phyloP scores from a whole-genome alignment of 2,113 vertebrate genomes.

The Desmodus rotundus region DNA sequence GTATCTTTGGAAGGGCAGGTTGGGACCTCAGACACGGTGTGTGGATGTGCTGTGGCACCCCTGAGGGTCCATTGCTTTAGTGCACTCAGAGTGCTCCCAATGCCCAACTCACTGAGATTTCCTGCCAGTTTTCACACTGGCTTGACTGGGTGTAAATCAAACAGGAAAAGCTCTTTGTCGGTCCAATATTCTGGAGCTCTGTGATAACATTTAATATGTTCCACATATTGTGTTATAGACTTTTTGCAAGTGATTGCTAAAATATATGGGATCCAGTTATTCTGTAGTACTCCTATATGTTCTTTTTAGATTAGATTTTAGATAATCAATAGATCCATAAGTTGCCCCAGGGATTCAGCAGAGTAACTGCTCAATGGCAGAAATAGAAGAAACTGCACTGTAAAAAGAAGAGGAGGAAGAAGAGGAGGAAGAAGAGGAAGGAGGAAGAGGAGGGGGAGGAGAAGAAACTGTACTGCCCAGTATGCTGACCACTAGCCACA shows the following conservation, averaged over 20 bases:
- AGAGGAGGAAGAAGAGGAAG: constrained; percentile 78
- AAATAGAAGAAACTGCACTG: constrained; percentile 90
- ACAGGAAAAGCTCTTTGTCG: background rate
- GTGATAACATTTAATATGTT: background rate
- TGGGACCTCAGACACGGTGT: background rate
- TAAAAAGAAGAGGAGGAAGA: background rate
- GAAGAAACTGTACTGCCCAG: constrained; percentile 85
- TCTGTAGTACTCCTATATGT: background rate
- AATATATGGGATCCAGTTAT: background rate
- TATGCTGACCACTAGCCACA: background rate
- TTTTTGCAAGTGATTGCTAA: constrained; percentile 13
- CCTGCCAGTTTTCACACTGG: background rate
- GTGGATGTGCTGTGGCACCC: background rate
- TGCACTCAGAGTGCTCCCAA: background rate
- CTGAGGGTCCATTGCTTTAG: background rate
- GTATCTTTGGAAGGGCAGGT: background rate
- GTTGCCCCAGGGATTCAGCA: constrained; percentile 92
- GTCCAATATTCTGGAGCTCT: background rate
- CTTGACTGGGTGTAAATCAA: background rate
- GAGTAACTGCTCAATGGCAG: constrained; percentile 95
- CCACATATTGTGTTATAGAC: background rate
- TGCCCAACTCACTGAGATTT: background rate
- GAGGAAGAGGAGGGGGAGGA: background rate
- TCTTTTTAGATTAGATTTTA: constrained; percentile 77
- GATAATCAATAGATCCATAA: constrained; percentile 92